phyloP scores from a whole-genome alignment of 2,888 invertebrate species.

The Gymnoscelis rufifasciata region DNA sequence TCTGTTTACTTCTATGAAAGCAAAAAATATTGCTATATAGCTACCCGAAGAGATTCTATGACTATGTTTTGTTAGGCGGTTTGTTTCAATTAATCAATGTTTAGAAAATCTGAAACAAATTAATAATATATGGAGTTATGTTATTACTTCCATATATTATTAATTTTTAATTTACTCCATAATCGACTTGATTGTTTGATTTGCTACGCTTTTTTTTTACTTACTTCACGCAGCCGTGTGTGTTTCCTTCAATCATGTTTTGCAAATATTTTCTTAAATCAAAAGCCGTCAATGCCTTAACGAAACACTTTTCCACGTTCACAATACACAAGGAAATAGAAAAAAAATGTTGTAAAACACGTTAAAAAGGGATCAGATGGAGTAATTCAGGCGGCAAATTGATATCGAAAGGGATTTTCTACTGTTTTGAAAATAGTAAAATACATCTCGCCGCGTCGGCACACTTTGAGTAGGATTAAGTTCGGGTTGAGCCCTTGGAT shows the following conservation, averaged over 20 bases:
- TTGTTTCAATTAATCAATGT: background rate
- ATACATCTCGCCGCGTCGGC: constrained; percentile 46
- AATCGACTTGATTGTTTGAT: background rate
- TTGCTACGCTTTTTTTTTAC: background rate
- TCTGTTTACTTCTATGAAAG: background rate
- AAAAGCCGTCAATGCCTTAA: constrained; percentile 19
- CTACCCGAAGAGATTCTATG: background rate
- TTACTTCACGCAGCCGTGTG: background rate
- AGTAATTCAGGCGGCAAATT: constrained; percentile 72
- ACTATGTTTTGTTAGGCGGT: background rate
- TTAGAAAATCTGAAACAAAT: too few relatives aligned
- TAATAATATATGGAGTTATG: too few relatives aligned
- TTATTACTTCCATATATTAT: too few relatives aligned
- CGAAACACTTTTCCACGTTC: constrained; percentile 27
- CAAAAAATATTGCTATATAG: background rate
- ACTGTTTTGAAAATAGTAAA: constrained; percentile 76
- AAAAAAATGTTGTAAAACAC: constrained; percentile 56
- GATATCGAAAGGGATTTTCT: constrained; percentile 69
- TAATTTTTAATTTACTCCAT: background rate
- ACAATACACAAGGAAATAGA: constrained; percentile 38
- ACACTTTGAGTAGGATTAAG: constrained; percentile 69
- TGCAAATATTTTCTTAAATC: constrained; percentile 23
- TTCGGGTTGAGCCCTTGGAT: constrained; percentile 33
- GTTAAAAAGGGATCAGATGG: constrained; percentile 49
- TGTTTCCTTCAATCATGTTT: constrained; percentile 9